Percentiles rank a stretch among this genome's conserved stretches.
phyloP scores from a whole-genome alignment of 2,797 vertebrate species.

The Labroides dimidiatus region DNA sequence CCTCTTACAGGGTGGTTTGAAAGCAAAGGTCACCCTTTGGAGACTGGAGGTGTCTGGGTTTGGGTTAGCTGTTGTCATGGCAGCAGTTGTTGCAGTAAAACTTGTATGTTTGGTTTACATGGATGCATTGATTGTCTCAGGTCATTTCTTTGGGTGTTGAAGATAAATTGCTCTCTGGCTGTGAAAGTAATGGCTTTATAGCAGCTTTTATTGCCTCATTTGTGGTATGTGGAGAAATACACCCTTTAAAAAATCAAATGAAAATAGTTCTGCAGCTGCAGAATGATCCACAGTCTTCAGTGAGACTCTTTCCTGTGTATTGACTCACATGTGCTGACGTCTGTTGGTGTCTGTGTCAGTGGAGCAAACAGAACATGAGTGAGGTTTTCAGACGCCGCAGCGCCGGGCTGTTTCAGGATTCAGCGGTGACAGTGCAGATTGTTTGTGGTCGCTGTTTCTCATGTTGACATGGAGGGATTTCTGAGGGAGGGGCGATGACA shows the following conservation, averaged over 20 bases:
- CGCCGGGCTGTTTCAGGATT: slow-evolving; percentile 19
- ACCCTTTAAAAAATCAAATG: slow-evolving; percentile 4
- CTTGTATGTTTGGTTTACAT: slow-evolving; percentile 3
- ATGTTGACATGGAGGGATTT: slow-evolving; percentile 55
- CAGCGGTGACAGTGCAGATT: slow-evolving; percentile 50
- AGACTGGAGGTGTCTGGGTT: slow-evolving; percentile 2
- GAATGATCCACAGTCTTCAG: slow-evolving; percentile 33
- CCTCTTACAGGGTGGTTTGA: slow-evolving; percentile 15
- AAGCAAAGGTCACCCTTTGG: slow-evolving; percentile 14
- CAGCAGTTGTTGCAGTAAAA: slow-evolving; percentile 16
- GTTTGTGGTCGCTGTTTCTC: slow-evolving; percentile 21
- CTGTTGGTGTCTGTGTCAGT: slow-evolving; percentile 17
- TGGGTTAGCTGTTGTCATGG: slow-evolving; percentile 21
- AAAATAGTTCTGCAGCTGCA: slow-evolving; percentile 37
- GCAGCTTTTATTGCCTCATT: slow-evolving; percentile 56
- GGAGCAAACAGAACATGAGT: slow-evolving; percentile 28
- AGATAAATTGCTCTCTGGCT: slow-evolving; percentile 38
- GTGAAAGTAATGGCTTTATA: slow-evolving; percentile 40
- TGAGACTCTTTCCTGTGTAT: slow-evolving; percentile 11
- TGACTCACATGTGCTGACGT: slow-evolving; percentile 27
- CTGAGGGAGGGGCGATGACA: slow-evolving; percentile 28
- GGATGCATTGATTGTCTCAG: slow-evolving; percentile 18
- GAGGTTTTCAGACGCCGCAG: slow-evolving; percentile 26
- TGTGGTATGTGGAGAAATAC: slow-evolving; percentile 30
- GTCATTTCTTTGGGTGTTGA: slow-evolving; percentile 27